Conservation (phyloP, 2,113 vertebrate species). For the Anthoscopus minutus region DNA sequence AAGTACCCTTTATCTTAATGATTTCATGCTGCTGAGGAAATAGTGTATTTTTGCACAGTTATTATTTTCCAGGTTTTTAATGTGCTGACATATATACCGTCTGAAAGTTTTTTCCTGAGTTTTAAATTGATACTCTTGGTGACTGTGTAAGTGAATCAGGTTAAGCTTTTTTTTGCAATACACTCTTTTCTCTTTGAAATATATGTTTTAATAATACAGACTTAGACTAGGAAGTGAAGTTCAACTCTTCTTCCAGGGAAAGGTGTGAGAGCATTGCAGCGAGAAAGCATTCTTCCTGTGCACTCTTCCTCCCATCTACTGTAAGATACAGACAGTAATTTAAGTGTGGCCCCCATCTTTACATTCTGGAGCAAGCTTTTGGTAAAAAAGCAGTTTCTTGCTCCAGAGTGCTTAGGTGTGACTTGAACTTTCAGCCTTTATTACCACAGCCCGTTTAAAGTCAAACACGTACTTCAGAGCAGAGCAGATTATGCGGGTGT, state of each 20-base stretch:
- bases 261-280: neutral
- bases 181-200: neutral
- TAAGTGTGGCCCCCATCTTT: neutral
- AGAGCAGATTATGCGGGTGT: fast-evolving
- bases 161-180: neutral
- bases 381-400: neutral
- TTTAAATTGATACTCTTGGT: neutral
- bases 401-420: neutral
- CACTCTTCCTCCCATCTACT: fast-evolving
- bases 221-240: neutral
- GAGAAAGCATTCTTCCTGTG: neutral
- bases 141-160: neutral
- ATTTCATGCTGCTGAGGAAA: neutral
- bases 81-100: neutral
- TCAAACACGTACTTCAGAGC: neutral
- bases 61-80: neutral
- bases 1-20: neutral
- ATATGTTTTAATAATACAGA: neutral
- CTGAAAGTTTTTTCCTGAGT: neutral
- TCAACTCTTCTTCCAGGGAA: neutral
- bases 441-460: neutral
- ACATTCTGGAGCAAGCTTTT: neutral
- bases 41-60: neutral
- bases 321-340: neutral
- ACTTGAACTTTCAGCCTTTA: neutral